Evolutionary conservation across 2,797 vertebrate genomes (phyloP).

Genomic region (Ctenopoma multispine): DNA sequence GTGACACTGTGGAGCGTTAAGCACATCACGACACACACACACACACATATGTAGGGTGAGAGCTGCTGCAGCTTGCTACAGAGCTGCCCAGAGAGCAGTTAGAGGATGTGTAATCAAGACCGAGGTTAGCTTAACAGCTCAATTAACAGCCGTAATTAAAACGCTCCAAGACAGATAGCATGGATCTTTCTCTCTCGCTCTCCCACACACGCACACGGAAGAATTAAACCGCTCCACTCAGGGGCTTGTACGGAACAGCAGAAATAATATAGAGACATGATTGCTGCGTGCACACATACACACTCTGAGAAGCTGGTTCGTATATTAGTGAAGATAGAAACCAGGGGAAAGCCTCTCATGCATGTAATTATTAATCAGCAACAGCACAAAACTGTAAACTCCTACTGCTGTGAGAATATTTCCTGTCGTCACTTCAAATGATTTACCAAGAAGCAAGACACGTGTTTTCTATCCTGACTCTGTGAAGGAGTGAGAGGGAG

Average conservation of each 20-base stretch:
- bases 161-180: slow-evolving; percentile 52
- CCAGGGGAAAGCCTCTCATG: slow-evolving; percentile 37
- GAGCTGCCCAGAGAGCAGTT: slow-evolving; percentile 56
- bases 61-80: slow-evolving; percentile 16
- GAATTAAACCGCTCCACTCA: not conserved
- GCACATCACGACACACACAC: not conserved
- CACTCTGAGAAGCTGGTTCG: slow-evolving; percentile 24
- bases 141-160: slow-evolving; percentile 73
- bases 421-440: not conserved
- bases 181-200: slow-evolving; percentile 20
- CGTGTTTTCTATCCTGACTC: not conserved
- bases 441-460: slow-evolving; percentile 1
- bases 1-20: not conserved
- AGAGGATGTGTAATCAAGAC: slow-evolving; percentile 64
- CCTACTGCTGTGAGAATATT: not conserved
- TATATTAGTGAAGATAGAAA: slow-evolving; percentile 33
- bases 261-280: slow-evolving; percentile 4
- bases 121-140: slow-evolving; percentile 63
- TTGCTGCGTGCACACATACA: not conserved
- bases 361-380: slow-evolving; percentile 61
- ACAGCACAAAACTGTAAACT: slow-evolving; percentile 21
- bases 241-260: not conserved
- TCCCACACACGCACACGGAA: not conserved
- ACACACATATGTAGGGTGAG: slow-evolving; percentile 10
- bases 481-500: not conserved